phyloP scores from a whole-genome alignment of 2,888 invertebrate species.

The Yponomeuta sedellus region DNA sequence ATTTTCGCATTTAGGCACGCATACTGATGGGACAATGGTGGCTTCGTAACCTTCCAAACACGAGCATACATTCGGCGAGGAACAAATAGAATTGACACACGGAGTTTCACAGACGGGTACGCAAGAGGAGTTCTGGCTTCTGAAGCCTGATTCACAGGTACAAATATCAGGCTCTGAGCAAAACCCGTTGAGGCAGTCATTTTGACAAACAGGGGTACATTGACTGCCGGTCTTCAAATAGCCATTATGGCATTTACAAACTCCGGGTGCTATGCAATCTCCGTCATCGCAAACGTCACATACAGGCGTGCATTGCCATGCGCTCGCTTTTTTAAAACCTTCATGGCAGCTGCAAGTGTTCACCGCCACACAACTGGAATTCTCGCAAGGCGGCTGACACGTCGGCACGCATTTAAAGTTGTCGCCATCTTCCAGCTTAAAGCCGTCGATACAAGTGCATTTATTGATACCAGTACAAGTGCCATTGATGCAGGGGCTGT shows the following conservation, averaged over 20 bases:
- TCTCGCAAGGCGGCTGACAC: constrained; percentile 36
- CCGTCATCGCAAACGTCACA: constrained; percentile 22
- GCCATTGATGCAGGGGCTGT: constrained; percentile 41
- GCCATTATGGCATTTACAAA: constrained; percentile 25
- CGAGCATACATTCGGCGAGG: constrained; percentile 2
- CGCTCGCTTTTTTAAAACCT: constrained; percentile 29
- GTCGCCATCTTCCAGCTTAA: constrained; percentile 20
- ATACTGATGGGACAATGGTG: constrained; percentile 22
- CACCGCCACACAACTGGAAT: constrained; percentile 62
- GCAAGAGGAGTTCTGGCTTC: constrained; percentile 4
- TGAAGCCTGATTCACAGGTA: constrained; percentile 20
- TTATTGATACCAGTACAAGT: constrained; percentile 46
- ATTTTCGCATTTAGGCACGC: constrained; percentile 26
- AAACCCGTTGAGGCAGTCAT: constrained; percentile 30
- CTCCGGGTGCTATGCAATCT: constrained; percentile 24
- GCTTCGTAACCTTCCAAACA: constrained; percentile 30
- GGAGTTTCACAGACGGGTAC: constrained; percentile 2
- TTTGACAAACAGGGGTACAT: constrained; percentile 18
- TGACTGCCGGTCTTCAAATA: constrained; percentile 14
- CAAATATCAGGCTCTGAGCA: constrained; percentile 45
- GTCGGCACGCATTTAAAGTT: constrained; percentile 32
- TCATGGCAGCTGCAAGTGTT: constrained; percentile 50
- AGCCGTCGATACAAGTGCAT: constrained; percentile 55
- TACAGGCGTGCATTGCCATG: constrained; percentile 18
- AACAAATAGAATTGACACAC: constrained; percentile 12